phyloP scores from a whole-genome alignment of 2,113 vertebrate species.

The Calcarius ornatus region DNA sequence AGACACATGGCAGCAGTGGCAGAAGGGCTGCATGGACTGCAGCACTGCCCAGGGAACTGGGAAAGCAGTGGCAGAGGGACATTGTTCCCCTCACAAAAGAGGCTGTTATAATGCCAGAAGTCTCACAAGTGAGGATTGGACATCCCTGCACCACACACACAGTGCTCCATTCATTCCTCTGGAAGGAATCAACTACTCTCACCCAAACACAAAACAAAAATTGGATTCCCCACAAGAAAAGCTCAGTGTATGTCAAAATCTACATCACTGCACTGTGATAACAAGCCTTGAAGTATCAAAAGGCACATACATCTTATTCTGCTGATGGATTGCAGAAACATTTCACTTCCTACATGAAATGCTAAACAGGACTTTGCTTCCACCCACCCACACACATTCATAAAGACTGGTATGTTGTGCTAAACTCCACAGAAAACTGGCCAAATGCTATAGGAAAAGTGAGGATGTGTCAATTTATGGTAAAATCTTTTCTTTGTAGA shows the following conservation, averaged over 20 bases:
- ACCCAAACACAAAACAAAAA: background rate
- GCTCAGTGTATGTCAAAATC: background rate
- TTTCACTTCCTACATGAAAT: background rate
- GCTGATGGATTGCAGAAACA: background rate
- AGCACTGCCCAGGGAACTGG: background rate
- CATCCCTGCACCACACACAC: background rate
- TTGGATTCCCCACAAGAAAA: background rate
- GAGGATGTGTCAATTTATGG: background rate
- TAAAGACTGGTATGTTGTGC: background rate
- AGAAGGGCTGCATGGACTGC: background rate
- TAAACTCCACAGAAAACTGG: background rate
- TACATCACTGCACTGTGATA: background rate
- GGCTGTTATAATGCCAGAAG: background rate
- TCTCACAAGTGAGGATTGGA: background rate
- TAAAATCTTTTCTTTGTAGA: background rate
- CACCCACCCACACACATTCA: background rate
- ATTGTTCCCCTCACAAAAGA: background rate
- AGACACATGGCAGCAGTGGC: background rate
- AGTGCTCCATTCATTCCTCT: background rate
- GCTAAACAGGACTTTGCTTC: background rate
- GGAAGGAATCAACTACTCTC: background rate
- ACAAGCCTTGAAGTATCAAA: background rate
- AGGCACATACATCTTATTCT: background rate
- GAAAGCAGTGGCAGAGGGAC: background rate
- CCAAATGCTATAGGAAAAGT: background rate